Base-by-base conservation (phyloP, 2,888 invertebrate species). In the Drosophila quinaria region DNA sequence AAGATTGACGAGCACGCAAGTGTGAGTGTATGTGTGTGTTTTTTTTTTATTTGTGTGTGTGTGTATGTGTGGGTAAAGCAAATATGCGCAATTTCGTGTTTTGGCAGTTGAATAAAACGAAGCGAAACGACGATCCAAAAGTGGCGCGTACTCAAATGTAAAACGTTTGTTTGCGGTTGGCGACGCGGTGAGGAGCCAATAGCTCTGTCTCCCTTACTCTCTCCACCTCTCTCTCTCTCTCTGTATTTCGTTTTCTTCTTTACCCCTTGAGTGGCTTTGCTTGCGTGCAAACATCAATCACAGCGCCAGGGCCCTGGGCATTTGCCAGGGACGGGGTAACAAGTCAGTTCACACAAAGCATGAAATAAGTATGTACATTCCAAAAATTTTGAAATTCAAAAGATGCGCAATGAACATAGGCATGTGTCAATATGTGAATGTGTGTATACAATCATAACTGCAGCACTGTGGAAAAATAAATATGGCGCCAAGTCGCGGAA, bases 11-110 rank as follows among this genome's bases (percentile, higher is more conserved):
- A 47, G 33, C 37, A 33, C 55, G 25, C 44, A 19, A 55, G 46
- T 52, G 50, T 46, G 47, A 37, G 15, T 66, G 39, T 42, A 25
- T 29, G 9, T 29, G 41, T 47, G 29, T 46, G 22, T 35, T n/a
- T n/a, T n/a, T n/a, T n/a, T n/a, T n/a, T n/a, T n/a, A n/a, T n/a
- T n/a, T 29, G 9, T 29, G 41, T 47, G 29, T 46, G 22, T 35
- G 46, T 70, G 63, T 56, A 68, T 65, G 49, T 54, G 35, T 50
- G 47, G 56, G 62, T 60, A 80, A 76, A 71, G 90, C 67, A 89
- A 86, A 86, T 86, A 86, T 86, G 86, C 86, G 86, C 86, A 89
- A 86, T 80, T 87, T 82, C 86, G 86, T 86, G 86, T 87, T 87
- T 80, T 87, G 86, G 86, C 89, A 86, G 74, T 66, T 66, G 70